These are phyloP conservation scores for Tachysurus fulvidraco DNA, from an alignment of 2,113 vertebrate genomes.

Conservation along the genomic window DNA sequence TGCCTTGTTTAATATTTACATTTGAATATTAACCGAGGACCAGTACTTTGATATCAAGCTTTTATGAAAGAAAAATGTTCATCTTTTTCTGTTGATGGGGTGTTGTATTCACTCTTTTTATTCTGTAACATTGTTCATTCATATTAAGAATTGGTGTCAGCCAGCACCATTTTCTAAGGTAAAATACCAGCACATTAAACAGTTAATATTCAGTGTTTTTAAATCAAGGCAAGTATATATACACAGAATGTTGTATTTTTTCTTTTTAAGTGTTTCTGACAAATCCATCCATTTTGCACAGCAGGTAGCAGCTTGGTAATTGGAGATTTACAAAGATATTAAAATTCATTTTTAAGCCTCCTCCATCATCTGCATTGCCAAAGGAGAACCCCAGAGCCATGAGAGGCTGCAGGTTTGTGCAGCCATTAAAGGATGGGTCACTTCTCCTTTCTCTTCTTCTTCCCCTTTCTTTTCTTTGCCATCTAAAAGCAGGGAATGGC, in stretches of 20 bases:
- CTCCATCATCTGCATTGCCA: conserved; percentile 71
- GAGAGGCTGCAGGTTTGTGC: conserved; percentile 66
- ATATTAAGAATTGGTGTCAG: not conserved
- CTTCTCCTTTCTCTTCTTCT: conserved; percentile 31
- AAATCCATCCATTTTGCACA: conserved; percentile 20
- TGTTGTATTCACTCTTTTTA: not conserved
- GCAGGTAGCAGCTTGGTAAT: conserved; percentile 71
- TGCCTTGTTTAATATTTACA: conserved; percentile 78
- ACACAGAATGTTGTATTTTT: not conserved
- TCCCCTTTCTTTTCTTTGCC: conserved; percentile 58
- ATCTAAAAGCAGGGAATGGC: conserved; percentile 72
- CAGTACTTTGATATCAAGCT: conserved; percentile 58
- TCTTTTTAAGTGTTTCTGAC: not conserved
- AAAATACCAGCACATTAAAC: conserved; percentile 1
- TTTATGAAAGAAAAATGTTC: conserved; percentile 46
- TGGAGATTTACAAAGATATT: conserved; percentile 68
- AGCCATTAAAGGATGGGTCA: conserved; percentile 53
- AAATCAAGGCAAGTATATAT: not conserved
- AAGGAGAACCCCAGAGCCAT: conserved; percentile 64
- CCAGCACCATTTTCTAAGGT: not conserved
- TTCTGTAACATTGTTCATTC: not conserved
- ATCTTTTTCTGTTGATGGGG: conserved; percentile 46
- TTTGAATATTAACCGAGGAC: conserved; percentile 75
- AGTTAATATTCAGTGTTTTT: not conserved
- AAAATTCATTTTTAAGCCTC: conserved; percentile 65